Evolutionary conservation across 2,888 invertebrate species (phyloP).

Genomic region (Limnephilus marmoratus): DNA sequence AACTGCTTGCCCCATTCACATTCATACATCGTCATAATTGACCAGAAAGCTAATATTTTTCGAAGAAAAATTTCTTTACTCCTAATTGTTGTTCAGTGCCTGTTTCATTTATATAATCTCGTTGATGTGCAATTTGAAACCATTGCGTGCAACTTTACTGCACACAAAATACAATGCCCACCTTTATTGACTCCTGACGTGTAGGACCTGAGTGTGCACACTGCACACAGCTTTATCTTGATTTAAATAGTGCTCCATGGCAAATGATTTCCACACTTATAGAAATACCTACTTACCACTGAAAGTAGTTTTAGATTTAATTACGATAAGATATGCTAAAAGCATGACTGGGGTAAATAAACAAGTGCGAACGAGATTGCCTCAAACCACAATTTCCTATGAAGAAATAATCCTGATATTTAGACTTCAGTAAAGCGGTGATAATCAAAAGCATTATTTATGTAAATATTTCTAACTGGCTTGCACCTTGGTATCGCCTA

Average conservation of each 20-base stretch:
- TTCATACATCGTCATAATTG: too few relatives aligned
- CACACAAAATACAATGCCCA: background rate
- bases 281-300: background rate
- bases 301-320: background rate
- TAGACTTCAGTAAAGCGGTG: background rate
- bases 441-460: background rate
- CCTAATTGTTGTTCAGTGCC: background rate
- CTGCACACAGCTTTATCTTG: background rate
- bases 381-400: background rate
- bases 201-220: background rate
- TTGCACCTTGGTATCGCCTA: too few relatives aligned
- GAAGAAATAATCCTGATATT: background rate
- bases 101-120: background rate
- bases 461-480: too few relatives aligned
- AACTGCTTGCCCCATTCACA: too few relatives aligned
- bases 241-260: background rate
- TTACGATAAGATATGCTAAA: background rate
- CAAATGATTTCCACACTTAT: background rate
- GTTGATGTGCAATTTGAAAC: background rate
- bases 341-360: background rate
- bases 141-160: background rate
- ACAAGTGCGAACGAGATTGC: background rate
- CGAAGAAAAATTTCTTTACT: background rate
- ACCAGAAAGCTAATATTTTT: too few relatives aligned
- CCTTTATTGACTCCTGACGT: background rate